phyloP scores from a whole-genome alignment of 2,113 vertebrate genomes.

The Oreochromis aureus region DNA sequence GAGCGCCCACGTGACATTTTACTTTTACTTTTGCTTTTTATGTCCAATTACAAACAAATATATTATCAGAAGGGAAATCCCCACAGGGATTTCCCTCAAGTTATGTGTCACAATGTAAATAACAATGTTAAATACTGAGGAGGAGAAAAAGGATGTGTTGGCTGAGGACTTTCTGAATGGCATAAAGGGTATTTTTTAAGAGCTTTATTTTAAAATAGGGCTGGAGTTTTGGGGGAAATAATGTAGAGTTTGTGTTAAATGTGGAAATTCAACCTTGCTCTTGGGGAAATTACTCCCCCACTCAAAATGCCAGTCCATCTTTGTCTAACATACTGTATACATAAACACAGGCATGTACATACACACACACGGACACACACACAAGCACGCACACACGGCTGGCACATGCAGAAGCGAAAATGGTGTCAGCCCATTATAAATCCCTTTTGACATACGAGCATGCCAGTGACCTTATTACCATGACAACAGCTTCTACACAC shows the following conservation, averaged over 20 bases:
- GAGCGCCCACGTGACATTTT: neutral
- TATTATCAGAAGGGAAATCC: neutral
- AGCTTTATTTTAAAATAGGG: neutral
- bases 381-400: slow-evolving; percentile 1
- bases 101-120: neutral
- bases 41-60: neutral
- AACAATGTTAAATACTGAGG: neutral
- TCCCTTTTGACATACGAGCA: slow-evolving; percentile 67
- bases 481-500: slow-evolving; percentile 58
- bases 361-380: neutral
- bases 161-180: neutral
- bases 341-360: neutral
- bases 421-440: slow-evolving; percentile 66
- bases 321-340: neutral
- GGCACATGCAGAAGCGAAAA: slow-evolving; percentile 51
- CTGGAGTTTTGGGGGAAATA: neutral
- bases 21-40: slow-evolving; percentile 34
- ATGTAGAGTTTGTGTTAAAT: neutral
- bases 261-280: neutral
- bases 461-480: slow-evolving; percentile 67
- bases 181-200: neutral
- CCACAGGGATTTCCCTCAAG: neutral
- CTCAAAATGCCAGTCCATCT: neutral
- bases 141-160: neutral
- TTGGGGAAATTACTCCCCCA: neutral